phyloP scores from a whole-genome alignment of 1,140 invertebrate species.

The Leptestheria dahalacensis region DNA sequence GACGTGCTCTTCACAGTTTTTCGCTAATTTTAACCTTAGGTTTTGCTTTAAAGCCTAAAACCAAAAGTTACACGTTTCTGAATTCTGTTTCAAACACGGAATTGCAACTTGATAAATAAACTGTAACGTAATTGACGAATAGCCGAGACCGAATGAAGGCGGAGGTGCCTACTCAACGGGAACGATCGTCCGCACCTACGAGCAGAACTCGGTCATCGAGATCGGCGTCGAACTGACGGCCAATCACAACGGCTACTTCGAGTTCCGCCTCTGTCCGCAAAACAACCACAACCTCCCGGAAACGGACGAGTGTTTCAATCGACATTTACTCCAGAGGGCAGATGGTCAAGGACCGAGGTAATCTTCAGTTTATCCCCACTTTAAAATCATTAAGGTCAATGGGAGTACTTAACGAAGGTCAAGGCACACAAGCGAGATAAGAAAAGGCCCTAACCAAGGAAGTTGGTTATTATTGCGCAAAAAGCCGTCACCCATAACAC shows the following conservation, averaged over 20 bases:
- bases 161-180: conserved; percentile 68
- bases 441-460: too few species aligned
- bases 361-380: conserved; percentile 5
- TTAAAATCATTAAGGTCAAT: too few species aligned
- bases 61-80: too few species aligned
- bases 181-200: conserved; percentile 59
- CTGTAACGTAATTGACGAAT: conserved; percentile 22
- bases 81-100: too few species aligned
- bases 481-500: too few species aligned
- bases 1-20: too few species aligned
- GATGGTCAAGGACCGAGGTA: conserved; percentile 27
- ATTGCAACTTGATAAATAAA: too few species aligned
- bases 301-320: conserved; percentile 61
- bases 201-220: conserved; percentile 44
- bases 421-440: too few species aligned
- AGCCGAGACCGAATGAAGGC: conserved; percentile 61
- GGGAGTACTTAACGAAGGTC: too few species aligned
- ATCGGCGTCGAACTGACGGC: conserved; percentile 47
- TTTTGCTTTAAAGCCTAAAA: too few species aligned
- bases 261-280: conserved; percentile 66
- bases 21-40: too few species aligned
- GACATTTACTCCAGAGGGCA: conserved; percentile 43
- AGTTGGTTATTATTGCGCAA: too few species aligned
- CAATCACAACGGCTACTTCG: conserved; percentile 65
- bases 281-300: conserved; percentile 29